Evolutionary conservation across 2,113 vertebrate genomes (phyloP), one percentile per base, ranked within the genome.

Genomic region (Acrocephalus arundinaceus): DNA sequence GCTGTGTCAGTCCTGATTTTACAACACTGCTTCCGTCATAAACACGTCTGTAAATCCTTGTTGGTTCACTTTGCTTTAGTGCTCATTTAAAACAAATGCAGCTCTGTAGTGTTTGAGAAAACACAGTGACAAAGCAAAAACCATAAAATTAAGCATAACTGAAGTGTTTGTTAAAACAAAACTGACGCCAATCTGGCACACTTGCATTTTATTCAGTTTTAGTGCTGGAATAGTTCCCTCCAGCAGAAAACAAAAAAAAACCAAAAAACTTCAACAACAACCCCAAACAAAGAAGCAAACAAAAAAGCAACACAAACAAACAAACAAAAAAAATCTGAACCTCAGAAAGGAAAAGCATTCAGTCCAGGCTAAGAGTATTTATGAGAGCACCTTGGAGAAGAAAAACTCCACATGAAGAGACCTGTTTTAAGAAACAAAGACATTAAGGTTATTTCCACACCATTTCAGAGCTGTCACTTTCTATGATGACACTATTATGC

Each of bases 91-190:
- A 93, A 72, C 2, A 2, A 70, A 55, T 85, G 55, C 39, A 70
- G n/a, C 62, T 76, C 84, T 57, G 63, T 30, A 85, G 25, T 2
- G 0, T 73, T 85, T 89, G 81, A 96, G 87, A 95, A 96, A 93
- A 73, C 78, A 87, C 81, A 91, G 67, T 76, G 87, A 95, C 93
- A 96, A 91, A 76, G 89, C 46, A 91, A 94, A 95, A 95, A 58
- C 22, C 51, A 73, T 87, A 89, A 94, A 95, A 89, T 79, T 66
- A 85, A 87, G 67, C 59, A 66, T 77, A 93, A 80, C 66, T 72
- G 28, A 82, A 96, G 78, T 87, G 74, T 94, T 96, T 82, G 54
- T 74, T 95, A 96, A 94, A 91, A 83, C 45, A 90, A 92, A 90
- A 49, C 70, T 45, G 74, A 87, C 10, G 67, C 71, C 74, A 95